phyloP scores from a whole-genome alignment of 2,797 vertebrate genomes.

The Corythornis leucogaster region DNA sequence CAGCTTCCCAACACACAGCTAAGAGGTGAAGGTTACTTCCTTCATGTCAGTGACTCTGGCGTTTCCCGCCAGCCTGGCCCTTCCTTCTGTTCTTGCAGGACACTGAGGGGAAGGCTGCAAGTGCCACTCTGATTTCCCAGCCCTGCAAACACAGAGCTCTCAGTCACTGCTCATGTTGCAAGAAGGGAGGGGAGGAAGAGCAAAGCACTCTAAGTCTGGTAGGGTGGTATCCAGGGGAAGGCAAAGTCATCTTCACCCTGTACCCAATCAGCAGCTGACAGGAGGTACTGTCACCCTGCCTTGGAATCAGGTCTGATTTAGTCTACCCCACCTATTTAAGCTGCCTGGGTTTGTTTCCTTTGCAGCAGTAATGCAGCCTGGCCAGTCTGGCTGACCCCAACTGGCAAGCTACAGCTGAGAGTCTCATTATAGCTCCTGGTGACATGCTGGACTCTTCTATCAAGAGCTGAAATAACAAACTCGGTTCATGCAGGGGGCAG shows the following conservation, averaged over 20 bases:
- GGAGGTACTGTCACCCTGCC: neutral
- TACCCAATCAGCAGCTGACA: neutral
- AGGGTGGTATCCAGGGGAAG: neutral
- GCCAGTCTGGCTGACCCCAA: neutral
- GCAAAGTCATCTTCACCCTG: neutral
- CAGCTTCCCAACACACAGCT: neutral
- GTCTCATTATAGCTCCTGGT: neutral
- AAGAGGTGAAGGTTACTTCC: neutral
- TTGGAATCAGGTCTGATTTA: neutral
- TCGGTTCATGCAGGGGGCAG: constrained; percentile 55
- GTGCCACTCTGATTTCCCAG: neutral
- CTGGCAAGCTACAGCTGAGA: neutral
- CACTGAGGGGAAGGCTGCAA: neutral
- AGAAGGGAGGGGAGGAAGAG: neutral
- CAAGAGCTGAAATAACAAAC: constrained; percentile 49
- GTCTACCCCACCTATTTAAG: neutral
- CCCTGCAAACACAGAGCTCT: neutral
- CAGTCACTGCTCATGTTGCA: neutral
- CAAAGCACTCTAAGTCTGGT: neutral
- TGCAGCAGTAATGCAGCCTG: neutral
- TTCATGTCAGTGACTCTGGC: neutral
- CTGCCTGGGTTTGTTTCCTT: neutral
- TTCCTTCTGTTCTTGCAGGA: neutral
- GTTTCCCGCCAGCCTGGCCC: neutral
- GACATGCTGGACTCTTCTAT: neutral